These are phyloP conservation scores for Tetragonisca angustula DNA, from an alignment of 2,888 invertebrate species.

Conservation along the genomic window DNA sequence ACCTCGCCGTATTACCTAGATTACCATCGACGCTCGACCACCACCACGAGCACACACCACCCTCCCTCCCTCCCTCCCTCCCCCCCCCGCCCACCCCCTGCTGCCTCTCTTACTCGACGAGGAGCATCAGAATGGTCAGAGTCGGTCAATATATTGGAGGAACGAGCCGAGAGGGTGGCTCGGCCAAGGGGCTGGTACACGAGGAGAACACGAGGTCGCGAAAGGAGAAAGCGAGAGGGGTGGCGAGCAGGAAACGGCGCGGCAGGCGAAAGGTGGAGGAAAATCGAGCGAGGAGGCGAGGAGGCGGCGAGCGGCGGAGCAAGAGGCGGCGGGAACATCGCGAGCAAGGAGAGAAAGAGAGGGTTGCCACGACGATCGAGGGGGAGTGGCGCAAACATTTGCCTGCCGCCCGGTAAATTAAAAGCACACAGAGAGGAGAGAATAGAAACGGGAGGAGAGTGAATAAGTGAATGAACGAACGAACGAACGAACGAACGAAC, in stretches of 20 bases:
- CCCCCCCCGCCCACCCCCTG: too few species aligned
- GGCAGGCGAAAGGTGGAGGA: constrained; percentile 62
- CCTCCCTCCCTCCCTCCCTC: too few species aligned
- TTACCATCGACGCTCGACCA: constrained; percentile 70
- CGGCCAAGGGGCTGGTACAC: constrained; percentile 31
- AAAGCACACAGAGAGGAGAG: constrained; percentile 83
- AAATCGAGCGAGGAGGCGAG: constrained; percentile 64
- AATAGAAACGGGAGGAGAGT: constrained; percentile 76
- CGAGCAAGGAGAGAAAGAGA: constrained; percentile 66
- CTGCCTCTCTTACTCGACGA: too few species aligned
- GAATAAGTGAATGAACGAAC: constrained; percentile 71
- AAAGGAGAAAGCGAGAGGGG: constrained; percentile 47
- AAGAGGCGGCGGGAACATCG: constrained; percentile 19
- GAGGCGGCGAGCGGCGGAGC: constrained; percentile 58
- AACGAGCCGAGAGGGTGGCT: constrained; percentile 42
- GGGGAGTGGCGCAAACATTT: constrained; percentile 84
- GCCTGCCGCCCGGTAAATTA: constrained; percentile 84
- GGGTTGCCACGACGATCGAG: constrained; percentile 79
- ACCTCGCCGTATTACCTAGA: constrained; percentile 76
- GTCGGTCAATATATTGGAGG: constrained; percentile 75
- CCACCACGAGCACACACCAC: constrained; percentile 23
- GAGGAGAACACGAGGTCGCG: constrained; percentile 53
- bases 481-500: constrained; percentile 59
- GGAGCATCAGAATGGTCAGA: constrained; percentile 61
- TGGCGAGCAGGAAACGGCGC: constrained; percentile 69